phyloP scores from a whole-genome alignment of 2,113 vertebrate species.

The Hippocampus abdominalis region DNA sequence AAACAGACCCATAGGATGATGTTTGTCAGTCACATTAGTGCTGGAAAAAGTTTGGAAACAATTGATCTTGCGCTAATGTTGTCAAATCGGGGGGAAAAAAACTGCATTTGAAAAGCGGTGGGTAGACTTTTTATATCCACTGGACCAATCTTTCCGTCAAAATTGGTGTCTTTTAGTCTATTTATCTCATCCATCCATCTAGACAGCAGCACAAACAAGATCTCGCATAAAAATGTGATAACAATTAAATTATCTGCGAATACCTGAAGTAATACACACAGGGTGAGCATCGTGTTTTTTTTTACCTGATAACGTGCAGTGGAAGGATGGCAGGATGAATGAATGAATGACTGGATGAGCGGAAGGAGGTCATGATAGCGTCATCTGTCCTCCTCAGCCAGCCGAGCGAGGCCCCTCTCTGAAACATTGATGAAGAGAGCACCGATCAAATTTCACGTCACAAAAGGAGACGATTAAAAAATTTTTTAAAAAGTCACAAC shows the following conservation, averaged over 20 bases:
- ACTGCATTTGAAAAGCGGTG: too few species aligned
- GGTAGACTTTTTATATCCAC: too few species aligned
- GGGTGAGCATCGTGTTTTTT: neutral
- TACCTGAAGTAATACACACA: neutral
- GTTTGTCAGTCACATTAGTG: neutral
- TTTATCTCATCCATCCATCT: neutral
- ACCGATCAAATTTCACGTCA: constrained; percentile 43
- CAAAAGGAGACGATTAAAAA: constrained; percentile 9
- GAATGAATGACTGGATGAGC: neutral
- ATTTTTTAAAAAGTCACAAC: neutral
- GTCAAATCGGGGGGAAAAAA: too few species aligned
- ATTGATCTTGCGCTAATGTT: too few species aligned
- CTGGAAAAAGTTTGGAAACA: too few species aligned
- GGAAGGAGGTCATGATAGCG: constrained; percentile 8
- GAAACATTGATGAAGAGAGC: constrained; percentile 60
- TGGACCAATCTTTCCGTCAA: too few species aligned
- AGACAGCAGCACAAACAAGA: neutral
- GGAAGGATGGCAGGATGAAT: neutral
- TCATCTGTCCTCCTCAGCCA: constrained; percentile 31
- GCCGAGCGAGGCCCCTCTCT: constrained; percentile 51
- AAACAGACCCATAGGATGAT: neutral
- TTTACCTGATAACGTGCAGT: constrained; percentile 3
- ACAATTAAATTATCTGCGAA: neutral
- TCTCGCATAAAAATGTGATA: neutral
- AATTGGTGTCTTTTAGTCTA: too few species aligned